Conservation (phyloP, 2,113 vertebrate genomes). For the Cyprinodon tularosa region DNA sequence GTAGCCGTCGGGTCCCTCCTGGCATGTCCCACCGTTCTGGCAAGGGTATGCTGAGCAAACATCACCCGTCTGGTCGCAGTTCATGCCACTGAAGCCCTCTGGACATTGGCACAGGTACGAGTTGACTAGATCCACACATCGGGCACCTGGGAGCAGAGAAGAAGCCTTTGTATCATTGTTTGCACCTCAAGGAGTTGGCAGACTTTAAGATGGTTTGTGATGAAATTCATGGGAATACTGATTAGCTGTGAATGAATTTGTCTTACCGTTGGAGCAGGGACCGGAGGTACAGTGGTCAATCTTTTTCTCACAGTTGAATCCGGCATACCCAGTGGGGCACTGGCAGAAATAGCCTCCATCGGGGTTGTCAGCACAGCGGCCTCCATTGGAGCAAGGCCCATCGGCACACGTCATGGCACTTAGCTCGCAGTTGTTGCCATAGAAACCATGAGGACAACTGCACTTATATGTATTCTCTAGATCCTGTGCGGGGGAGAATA, state of each 20-base stretch:
- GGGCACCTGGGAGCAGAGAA: conserved; percentile 83
- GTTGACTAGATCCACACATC: conserved; percentile 90
- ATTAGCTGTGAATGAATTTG: no score
- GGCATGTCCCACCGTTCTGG: conserved; percentile 91
- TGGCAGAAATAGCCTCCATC: conserved; percentile 93
- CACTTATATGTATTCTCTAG: conserved; percentile 92
- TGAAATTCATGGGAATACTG: neutral
- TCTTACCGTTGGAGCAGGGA: conserved; percentile 93
- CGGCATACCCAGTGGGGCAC: conserved; percentile 89
- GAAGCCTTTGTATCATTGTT: neutral
- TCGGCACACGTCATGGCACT: conserved; percentile 97
- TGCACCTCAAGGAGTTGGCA: neutral
- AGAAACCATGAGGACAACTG: conserved; percentile 93
- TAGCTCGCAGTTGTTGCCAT: conserved; percentile 93
- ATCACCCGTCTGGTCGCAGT: conserved; percentile 87
- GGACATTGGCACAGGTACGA: conserved; percentile 93
- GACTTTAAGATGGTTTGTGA: no score
- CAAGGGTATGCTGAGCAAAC: conserved; percentile 90
- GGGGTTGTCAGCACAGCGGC: conserved; percentile 89
- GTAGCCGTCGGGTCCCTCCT: conserved; percentile 87
- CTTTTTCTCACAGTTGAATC: conserved; percentile 98
- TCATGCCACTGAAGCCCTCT: conserved; percentile 89
- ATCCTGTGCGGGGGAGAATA: conserved; percentile 80
- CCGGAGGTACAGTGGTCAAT: conserved; percentile 91
- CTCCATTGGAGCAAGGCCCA: conserved; percentile 92